Percentiles rank a stretch among this genome's conserved stretches.
Evolutionary conservation across 2,113 vertebrate species (phyloP).

Genomic region (Empidonax alnorum): DNA sequence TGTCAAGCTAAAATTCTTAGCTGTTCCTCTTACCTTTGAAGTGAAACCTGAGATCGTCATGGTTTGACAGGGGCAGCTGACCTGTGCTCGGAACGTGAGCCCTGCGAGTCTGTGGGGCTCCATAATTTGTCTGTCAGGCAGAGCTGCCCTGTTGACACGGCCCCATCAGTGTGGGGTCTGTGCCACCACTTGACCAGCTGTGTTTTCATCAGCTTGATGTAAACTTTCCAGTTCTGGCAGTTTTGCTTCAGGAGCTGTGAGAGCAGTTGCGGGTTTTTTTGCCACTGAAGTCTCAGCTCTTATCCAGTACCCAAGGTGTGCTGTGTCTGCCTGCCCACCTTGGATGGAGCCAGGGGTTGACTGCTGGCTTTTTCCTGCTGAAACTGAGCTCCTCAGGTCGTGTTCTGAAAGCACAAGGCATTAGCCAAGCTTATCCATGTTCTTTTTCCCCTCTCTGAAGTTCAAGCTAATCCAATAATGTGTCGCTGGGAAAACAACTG

Average conservation of each 20-base stretch:
- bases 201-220: not conserved
- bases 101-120: not conserved
- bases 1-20: not conserved
- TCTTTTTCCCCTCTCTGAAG: not conserved
- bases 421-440: not conserved
- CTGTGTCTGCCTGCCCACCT: not conserved
- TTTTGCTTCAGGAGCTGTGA: not conserved
- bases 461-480: not conserved
- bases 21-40: not conserved
- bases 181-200: not conserved
- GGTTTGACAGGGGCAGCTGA: not conserved
- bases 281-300: not conserved
- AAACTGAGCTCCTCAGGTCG: accelerated
- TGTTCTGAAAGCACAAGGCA: not conserved
- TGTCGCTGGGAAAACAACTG: not conserved
- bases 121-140: not conserved
- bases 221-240: not conserved
- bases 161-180: not conserved
- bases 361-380: not conserved
- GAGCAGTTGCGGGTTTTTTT: not conserved
- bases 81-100: not conserved
- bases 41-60: not conserved
- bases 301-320: not conserved
- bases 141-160: not conserved
- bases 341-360: not conserved